Percentiles rank a stretch among this genome's conserved stretches.
Conservation (phyloP, 2,888 invertebrate genomes). For the Lepidonotus clava region DNA sequence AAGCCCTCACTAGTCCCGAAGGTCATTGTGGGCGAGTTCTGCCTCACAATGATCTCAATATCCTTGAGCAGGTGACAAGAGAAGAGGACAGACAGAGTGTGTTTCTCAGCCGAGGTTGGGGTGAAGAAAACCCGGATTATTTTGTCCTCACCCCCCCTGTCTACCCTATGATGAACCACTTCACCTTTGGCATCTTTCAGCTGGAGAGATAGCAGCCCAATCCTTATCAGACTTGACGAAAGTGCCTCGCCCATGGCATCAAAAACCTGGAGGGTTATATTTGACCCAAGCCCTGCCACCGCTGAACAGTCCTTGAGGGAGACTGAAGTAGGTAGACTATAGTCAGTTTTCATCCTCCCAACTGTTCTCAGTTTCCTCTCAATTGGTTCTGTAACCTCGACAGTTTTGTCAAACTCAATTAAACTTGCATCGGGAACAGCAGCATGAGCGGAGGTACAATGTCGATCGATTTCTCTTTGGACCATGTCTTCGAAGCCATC, state of each 20-base stretch:
- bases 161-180: neutral
- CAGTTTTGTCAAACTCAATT: slow-evolving; percentile 32
- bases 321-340: neutral
- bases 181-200: neutral
- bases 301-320: neutral
- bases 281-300: neutral
- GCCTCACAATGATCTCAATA: neutral
- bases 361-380: neutral
- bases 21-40: neutral
- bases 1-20: slow-evolving; percentile 4
- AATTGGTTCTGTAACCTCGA: neutral
- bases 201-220: neutral
- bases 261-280: neutral
- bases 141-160: neutral
- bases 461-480: neutral
- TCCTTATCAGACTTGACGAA: neutral
- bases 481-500: slow-evolving; percentile 39
- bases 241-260: neutral
- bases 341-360: neutral
- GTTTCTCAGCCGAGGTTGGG: neutral
- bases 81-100: neutral
- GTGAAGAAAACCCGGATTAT: neutral
- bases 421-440: neutral
- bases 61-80: neutral
- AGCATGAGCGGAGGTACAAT: neutral